Evolutionary conservation across 1,140 invertebrate species (phyloP).

Genomic region (Drosophila orosa): DNA sequence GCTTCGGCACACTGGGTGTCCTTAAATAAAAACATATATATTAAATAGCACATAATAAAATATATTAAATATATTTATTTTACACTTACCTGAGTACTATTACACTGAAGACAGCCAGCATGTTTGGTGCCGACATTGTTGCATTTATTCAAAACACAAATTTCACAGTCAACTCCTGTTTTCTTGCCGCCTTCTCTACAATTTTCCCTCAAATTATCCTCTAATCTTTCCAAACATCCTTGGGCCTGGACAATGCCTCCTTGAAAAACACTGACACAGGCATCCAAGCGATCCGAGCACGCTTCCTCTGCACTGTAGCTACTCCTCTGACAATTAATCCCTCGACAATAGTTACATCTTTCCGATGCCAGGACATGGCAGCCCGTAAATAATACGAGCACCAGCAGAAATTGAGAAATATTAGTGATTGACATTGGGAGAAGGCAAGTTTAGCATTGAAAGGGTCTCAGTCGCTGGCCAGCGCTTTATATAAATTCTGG

Average conservation of each 20-base stretch:
- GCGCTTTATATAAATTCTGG: conserved; percentile 63
- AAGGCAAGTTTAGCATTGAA: conserved; percentile 53
- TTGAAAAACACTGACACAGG: conserved; percentile 68
- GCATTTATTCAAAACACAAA: conserved; percentile 61
- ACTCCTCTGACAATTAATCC: conserved; percentile 72
- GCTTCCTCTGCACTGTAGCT: conserved; percentile 51
- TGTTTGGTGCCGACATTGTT: conserved; percentile 51
- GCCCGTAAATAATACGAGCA: conserved; percentile 12
- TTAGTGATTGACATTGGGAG: conserved; percentile 52
- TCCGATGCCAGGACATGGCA: conserved; percentile 36
- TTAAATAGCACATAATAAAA: neutral
- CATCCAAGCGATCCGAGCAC: conserved; percentile 61
- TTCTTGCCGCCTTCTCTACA: neutral
- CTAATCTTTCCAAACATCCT: conserved; percentile 57
- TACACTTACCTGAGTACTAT: conserved; percentile 38
- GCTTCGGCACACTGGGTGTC: conserved; percentile 45
- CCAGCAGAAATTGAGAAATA: neutral
- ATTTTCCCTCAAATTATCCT: conserved; percentile 26
- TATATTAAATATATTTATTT: neutral
- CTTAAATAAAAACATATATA: conserved; percentile 18
- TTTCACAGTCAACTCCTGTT: conserved; percentile 39
- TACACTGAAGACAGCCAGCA: conserved; percentile 66
- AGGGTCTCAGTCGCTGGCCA: neutral
- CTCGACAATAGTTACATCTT: conserved; percentile 64
- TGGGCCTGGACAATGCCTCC: conserved; percentile 59